Evolutionary conservation across 2,888 invertebrate species (phyloP).

Genomic region (Trachelus troglodyta): DNA sequence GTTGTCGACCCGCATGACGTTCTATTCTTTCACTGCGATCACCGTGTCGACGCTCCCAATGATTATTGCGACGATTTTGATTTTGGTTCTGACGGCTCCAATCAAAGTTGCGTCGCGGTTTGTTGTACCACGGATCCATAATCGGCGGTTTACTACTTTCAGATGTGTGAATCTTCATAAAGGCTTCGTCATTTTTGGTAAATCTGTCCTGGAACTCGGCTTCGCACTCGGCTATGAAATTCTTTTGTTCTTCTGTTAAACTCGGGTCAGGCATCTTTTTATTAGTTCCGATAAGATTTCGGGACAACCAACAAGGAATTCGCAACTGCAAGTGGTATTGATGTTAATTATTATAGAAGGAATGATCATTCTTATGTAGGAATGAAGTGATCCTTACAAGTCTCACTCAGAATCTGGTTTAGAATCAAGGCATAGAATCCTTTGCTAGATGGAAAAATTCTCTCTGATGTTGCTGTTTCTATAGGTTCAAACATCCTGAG

Average conservation of each 20-base stretch:
- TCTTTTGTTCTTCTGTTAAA: constrained; percentile 71
- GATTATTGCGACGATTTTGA: constrained; percentile 31
- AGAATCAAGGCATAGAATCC: constrained; percentile 62
- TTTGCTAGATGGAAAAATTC: constrained; percentile 47
- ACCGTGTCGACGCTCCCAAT: constrained; percentile 38
- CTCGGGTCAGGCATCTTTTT: constrained; percentile 30
- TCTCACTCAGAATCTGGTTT: constrained; percentile 56
- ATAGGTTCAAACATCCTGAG: constrained; percentile 70
- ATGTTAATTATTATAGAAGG: constrained; percentile 18
- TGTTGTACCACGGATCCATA: constrained; percentile 70
- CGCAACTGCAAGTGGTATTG: constrained; percentile 67
- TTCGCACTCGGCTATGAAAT: constrained; percentile 74
- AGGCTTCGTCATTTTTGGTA: constrained; percentile 74
- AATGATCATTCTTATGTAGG: background rate
- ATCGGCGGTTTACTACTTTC: constrained; percentile 70
- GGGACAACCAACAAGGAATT: constrained; percentile 71
- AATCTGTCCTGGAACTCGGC: constrained; percentile 73
- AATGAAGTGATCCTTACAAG: constrained; percentile 48
- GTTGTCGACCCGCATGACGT: background rate
- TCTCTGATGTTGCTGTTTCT: constrained; percentile 46
- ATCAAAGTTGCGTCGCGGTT: constrained; percentile 31
- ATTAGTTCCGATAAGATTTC: constrained; percentile 64
- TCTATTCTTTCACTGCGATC: constrained; percentile 17
- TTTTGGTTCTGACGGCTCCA: constrained; percentile 44
- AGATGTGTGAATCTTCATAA: constrained; percentile 67